phyloP scores from a whole-genome alignment of 2,113 vertebrate genomes.

The Ciconia boyciana region DNA sequence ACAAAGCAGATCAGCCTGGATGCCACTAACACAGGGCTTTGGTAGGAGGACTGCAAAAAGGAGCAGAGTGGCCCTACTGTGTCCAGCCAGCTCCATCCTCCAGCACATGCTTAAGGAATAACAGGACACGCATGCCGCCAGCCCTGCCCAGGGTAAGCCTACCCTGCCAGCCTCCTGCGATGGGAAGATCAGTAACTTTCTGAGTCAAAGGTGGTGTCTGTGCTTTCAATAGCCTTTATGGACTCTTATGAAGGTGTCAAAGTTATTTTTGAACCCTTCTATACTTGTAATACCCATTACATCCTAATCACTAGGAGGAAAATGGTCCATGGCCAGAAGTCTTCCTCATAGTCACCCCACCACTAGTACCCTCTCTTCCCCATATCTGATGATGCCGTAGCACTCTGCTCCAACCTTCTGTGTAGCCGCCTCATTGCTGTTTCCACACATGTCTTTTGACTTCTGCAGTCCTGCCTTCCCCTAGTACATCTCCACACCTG shows the following conservation, averaged over 20 bases:
- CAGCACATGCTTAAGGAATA: neutral
- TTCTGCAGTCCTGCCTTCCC: neutral
- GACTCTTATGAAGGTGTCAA: neutral
- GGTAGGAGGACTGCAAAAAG: neutral
- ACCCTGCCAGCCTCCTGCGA: neutral
- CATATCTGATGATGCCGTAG: neutral
- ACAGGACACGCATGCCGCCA: rapidly evolving
- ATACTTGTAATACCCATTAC: neutral
- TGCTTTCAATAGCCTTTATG: neutral
- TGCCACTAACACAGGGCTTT: neutral
- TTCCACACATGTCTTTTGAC: neutral
- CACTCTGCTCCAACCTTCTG: neutral
- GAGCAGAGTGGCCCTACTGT: neutral
- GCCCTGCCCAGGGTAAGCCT: neutral
- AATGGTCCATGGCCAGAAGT: neutral
- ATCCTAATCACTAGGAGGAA: neutral
- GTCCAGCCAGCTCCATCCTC: neutral
- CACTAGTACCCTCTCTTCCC: neutral
- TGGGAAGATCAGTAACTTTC: neutral
- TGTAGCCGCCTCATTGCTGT: neutral
- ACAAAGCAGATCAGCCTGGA: neutral
- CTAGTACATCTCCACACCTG: neutral
- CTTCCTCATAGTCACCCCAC: neutral
- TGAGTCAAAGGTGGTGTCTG: rapidly evolving
- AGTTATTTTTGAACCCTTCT: neutral